phyloP scores from a whole-genome alignment of 92 coral and sea anemone species.

The Porites cylindrica region DNA sequence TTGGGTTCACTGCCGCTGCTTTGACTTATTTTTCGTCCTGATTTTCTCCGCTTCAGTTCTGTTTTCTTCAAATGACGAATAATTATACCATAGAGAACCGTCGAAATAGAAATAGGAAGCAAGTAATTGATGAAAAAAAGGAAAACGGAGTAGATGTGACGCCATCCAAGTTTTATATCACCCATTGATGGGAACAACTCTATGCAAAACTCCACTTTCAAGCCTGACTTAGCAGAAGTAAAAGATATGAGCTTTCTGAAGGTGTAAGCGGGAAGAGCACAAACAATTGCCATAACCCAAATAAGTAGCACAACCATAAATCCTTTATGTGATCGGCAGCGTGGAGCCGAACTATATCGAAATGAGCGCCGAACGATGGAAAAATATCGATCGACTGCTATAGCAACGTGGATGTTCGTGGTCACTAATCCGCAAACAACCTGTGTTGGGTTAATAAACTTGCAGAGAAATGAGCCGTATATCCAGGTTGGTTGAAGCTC shows the following conservation, averaged over 20 bases:
- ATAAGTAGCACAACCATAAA: conserved; percentile 34
- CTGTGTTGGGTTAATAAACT: conserved; percentile 70
- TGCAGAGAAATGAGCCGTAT: conserved; percentile 69
- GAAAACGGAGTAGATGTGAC: conserved; percentile 60
- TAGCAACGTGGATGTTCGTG: conserved; percentile 74
- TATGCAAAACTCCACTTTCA: conserved; percentile 29
- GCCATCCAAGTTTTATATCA: conserved; percentile 37
- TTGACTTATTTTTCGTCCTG: conserved; percentile 22
- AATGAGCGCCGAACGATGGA: conserved; percentile 60
- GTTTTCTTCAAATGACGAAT: conserved; percentile 49
- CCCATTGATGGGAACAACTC: conserved; percentile 63
- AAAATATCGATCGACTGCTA: conserved; percentile 67
- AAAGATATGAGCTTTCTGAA: conserved; percentile 35
- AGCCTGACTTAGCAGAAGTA: conserved; percentile 20
- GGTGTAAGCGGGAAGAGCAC: conserved; percentile 61
- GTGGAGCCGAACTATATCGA: conserved; percentile 15
- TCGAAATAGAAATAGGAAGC: conserved; percentile 57
- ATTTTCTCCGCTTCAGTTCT: conserved; percentile 49
- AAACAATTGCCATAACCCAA: conserved; percentile 49
- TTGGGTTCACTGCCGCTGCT: background rate
- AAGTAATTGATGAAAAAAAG: conserved; percentile 70
- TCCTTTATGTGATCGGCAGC: conserved; percentile 7
- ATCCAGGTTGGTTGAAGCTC: conserved; percentile 60
- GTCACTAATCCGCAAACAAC: conserved; percentile 74
- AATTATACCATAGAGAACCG: conserved; percentile 52